Base-by-base conservation (phyloP, 2,797 vertebrate species). In the Nyctalus aviator region DNA sequence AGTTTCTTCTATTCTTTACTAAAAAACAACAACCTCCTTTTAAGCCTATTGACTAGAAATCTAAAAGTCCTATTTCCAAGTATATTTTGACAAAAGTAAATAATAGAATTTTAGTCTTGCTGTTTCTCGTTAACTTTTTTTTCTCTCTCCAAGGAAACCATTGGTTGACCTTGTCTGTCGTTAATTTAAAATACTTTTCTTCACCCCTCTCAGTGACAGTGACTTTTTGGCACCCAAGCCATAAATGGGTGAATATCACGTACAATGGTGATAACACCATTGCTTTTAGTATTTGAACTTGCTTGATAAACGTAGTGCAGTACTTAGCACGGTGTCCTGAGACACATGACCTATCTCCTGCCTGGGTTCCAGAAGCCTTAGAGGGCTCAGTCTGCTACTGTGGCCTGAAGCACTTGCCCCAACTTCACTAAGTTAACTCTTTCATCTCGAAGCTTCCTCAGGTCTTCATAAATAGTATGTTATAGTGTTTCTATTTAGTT, bases 41-140 rank as follows among this genome's bases (percentile, higher is more conserved):
- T 92, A 94, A 93, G 69, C 48, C 21, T 95, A 4, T 48, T 92
- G 25, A 88, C 32, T 68, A 75, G 76, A 78, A 94, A 69, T 78
- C 30, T 53, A 95, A 48, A 95, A 88, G 62, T 94, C 37, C 21
- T 89, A 8, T 97, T 94, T 96, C 86, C 25, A 83, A 57, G 18
- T 84, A 30, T 81, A 81, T 86, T 94, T 20, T 71, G 44, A 68
- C 23, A 71, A 44, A 89, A 78, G 46, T 84, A 76, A 88, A 53
- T 84, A 37, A 75, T 69, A 27, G 44, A 50, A 73, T 66, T 50
- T 88, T 23, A 73, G 0, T 78, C 84, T 82, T 44, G n/a, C n/a
- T 92, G 20, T 90, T 94, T 87, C 32, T 94, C n/a, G 15, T 41
- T 84, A 79, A 55, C 46, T 11, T 48, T 82, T 57, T 62, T 88